Evolutionary conservation across 2,797 vertebrate genomes (phyloP).

Genomic region (Oceanodroma leucorhoa): DNA sequence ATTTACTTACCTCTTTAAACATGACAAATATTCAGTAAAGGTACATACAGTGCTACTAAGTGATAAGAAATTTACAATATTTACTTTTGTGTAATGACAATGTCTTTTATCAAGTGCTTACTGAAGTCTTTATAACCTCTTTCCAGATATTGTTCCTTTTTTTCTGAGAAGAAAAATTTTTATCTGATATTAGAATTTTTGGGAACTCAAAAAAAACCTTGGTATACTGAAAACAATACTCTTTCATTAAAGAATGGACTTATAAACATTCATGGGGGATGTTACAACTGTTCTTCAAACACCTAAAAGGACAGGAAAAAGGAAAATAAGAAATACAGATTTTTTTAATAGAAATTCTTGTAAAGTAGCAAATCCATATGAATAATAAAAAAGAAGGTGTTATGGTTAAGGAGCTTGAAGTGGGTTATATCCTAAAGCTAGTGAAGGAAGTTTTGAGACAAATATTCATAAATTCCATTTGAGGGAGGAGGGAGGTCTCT

Average conservation of each 20-base stretch:
- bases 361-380: not conserved
- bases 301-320: not conserved
- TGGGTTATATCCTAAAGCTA: not conserved
- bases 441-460: not conserved
- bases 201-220: not conserved
- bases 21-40: not conserved
- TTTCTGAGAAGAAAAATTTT: not conserved
- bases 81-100: not conserved
- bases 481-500: fast-evolving
- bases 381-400: not conserved
- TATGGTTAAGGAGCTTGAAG: not conserved
- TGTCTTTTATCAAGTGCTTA: not conserved
- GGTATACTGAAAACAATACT: not conserved
- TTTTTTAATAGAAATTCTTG: not conserved
- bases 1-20: slow-evolving; percentile 5
- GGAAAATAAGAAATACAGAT: not conserved
- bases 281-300: not conserved
- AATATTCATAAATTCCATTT: not conserved
- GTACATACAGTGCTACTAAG: not conserved
- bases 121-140: not conserved
- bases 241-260: not conserved
- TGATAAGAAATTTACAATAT: slow-evolving; percentile 3
- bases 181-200: not conserved
- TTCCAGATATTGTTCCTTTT: not conserved
- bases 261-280: not conserved